phyloP scores from a whole-genome alignment of 2,797 vertebrate species.

The Sebastes variabilis region DNA sequence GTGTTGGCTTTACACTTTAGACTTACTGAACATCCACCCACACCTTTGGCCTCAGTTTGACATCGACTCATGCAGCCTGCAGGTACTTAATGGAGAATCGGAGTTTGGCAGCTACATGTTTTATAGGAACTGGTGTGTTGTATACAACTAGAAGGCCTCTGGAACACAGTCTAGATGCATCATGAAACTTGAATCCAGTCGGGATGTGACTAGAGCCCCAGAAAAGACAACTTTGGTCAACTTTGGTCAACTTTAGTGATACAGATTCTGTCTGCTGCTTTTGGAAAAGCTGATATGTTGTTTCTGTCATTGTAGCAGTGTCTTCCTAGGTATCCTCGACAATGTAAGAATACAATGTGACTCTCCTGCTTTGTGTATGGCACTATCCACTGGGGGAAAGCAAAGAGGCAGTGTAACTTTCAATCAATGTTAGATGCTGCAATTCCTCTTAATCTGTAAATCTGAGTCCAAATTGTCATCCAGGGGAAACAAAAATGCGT shows the following conservation, averaged over 20 bases:
- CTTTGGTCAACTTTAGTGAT: not conserved
- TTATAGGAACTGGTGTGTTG: not conserved
- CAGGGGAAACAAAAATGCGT: not conserved
- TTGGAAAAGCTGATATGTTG: not conserved
- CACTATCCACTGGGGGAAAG: not conserved
- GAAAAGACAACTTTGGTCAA: not conserved
- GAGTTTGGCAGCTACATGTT: not conserved
- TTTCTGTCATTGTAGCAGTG: not conserved
- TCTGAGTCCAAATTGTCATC: not conserved
- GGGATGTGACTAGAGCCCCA: not conserved
- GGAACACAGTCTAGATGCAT: not conserved
- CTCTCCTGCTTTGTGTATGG: not conserved
- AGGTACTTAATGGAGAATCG: not conserved
- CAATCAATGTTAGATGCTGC: not conserved
- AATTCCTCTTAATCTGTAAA: not conserved
- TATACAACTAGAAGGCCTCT: not conserved
- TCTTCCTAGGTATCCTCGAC: not conserved
- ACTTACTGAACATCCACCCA: not conserved
- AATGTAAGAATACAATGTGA: not conserved
- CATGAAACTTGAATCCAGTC: not conserved
- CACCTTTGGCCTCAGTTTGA: constrained; percentile 6
- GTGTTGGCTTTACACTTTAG: not conserved
- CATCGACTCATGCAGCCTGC: not conserved
- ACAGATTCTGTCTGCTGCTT: not conserved
- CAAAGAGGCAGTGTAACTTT: not conserved